phyloP scores from a whole-genome alignment of 2,113 vertebrate species.

The Syrmaticus mikado region DNA sequence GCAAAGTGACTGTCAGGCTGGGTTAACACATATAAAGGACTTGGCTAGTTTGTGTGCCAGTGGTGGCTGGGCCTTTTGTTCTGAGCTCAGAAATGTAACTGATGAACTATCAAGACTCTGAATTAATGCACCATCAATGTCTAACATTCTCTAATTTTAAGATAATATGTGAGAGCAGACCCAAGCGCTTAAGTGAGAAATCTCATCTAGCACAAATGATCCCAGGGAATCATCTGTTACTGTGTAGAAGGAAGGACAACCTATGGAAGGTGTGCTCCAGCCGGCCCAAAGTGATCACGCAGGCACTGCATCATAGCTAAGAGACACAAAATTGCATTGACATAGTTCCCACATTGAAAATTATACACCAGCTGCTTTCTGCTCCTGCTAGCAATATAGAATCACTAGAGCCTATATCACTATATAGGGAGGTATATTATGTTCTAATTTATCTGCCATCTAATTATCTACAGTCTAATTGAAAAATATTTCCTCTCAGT shows the following conservation, averaged over 20 bases:
- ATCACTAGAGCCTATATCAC: not conserved
- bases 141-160: not conserved
- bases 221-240: not conserved
- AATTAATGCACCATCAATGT: not conserved
- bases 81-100: not conserved
- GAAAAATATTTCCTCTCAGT: slow-evolving; percentile 63
- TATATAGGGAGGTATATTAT: slow-evolving; percentile 22
- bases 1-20: rapidly evolving
- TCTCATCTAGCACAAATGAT: not conserved
- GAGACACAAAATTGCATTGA: not conserved
- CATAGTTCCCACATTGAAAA: not conserved
- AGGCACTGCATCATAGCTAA: not conserved
- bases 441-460: slow-evolving; percentile 64
- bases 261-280: not conserved
- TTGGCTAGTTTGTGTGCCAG: not conserved
- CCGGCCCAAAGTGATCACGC: not conserved
- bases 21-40: not conserved
- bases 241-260: rapidly evolving
- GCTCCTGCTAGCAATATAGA: not conserved
- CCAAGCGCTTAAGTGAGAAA: not conserved
- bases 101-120: not conserved
- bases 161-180: rapidly evolving
- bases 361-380: not conserved
- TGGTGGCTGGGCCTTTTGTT: not conserved
- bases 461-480: slow-evolving; percentile 63